Percentiles rank a stretch among this genome's conserved stretches.
phyloP scores from a whole-genome alignment of 2,888 invertebrate genomes.

The Cryptus viduatorius region DNA sequence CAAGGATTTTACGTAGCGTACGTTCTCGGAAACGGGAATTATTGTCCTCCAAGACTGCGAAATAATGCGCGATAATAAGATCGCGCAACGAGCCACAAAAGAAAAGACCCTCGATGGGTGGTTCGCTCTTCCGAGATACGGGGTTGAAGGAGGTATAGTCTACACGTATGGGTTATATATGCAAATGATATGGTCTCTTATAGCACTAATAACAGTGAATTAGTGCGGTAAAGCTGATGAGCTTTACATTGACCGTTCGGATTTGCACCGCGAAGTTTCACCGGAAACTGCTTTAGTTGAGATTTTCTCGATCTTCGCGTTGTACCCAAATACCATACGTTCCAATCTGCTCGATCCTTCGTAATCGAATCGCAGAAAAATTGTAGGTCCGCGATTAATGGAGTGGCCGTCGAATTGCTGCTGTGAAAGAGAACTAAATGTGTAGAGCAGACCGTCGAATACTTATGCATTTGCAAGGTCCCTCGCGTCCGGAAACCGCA shows the following conservation, averaged over 20 bases:
- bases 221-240: background rate
- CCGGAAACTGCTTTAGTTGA: no score
- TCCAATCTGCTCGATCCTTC: background rate
- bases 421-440: background rate
- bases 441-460: background rate
- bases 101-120: background rate
- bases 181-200: slow-evolving; percentile 18
- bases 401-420: background rate
- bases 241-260: background rate
- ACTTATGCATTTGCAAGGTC: background rate
- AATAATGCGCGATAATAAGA: slow-evolving; percentile 71
- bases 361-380: background rate
- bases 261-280: background rate
- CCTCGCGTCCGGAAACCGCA: slow-evolving; percentile 6
- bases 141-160: background rate
- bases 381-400: background rate
- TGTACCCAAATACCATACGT: slow-evolving; percentile 27
- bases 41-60: slow-evolving; percentile 69
- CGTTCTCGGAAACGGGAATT: slow-evolving; percentile 69
- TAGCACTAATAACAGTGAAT: background rate
- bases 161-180: background rate
- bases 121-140: slow-evolving; percentile 6
- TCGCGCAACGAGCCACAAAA: slow-evolving; percentile 33
- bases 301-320: background rate
- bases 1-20: slow-evolving; percentile 62